Evolutionary conservation across 2,113 vertebrate genomes (phyloP).

Genomic region (Platycercus adscitus): DNA sequence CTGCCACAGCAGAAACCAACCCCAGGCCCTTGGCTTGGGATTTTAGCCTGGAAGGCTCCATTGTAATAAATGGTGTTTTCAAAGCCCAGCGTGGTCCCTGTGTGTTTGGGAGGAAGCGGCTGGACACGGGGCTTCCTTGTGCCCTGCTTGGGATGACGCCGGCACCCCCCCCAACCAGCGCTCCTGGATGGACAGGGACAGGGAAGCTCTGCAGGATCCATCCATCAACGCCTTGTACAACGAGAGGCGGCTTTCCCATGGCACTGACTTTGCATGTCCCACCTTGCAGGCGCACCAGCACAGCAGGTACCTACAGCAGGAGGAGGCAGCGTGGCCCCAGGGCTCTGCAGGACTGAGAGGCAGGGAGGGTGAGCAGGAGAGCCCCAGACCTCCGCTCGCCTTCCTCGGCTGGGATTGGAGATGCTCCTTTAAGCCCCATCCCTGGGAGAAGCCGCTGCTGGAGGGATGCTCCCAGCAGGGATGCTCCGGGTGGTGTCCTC

Average conservation of each 20-base stretch:
- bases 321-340: neutral
- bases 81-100: constrained; percentile 45
- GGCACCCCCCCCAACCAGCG: neutral
- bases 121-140: neutral
- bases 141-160: neutral
- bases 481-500: neutral
- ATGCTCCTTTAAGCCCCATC: neutral
- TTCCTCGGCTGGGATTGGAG: neutral
- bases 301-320: neutral
- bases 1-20: constrained; percentile 2
- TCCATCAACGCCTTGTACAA: rapidly evolving
- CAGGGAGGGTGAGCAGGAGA: neutral
- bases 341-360: neutral
- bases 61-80: constrained; percentile 71
- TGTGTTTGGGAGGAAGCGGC: constrained; percentile 23
- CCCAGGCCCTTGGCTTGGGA: neutral
- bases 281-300: neutral
- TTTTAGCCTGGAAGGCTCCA: constrained; percentile 48
- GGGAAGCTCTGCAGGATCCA: neutral
- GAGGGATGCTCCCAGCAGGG: neutral
- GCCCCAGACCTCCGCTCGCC: neutral
- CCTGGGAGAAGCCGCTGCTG: neutral
- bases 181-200: neutral
- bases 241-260: neutral
- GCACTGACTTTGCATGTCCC: neutral